Percentiles rank a stretch among this genome's conserved stretches.
Evolutionary conservation across 2,888 invertebrate species (phyloP).

Genomic region (Abrostola triplasia): DNA sequence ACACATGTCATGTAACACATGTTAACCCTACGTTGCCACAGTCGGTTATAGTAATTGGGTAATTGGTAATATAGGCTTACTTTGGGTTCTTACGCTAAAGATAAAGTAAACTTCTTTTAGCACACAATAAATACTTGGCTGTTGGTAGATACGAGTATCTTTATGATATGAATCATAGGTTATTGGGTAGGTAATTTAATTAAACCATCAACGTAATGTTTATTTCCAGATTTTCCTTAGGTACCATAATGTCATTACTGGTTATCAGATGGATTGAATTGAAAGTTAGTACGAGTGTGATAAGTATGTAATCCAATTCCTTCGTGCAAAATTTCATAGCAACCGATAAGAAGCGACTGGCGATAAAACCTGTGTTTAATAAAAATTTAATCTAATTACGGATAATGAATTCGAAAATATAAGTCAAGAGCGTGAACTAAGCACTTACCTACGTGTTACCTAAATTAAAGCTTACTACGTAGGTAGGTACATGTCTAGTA

Average conservation of each 20-base stretch:
- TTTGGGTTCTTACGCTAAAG: too few relatives aligned
- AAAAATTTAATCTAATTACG: conserved; percentile 30
- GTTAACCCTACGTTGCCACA: too few relatives aligned
- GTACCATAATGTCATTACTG: not conserved
- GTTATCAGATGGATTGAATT: conserved; percentile 29
- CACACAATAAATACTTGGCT: not conserved
- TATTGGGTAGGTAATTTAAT: too few relatives aligned
- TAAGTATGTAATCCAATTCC: conserved; percentile 18
- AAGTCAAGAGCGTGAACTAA: not conserved
- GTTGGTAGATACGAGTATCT: too few relatives aligned
- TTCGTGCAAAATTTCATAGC: conserved; percentile 34
- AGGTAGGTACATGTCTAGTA: too few relatives aligned
- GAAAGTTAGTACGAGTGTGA: conserved; percentile 9
- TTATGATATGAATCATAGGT: not conserved
- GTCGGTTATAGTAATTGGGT: too few relatives aligned
- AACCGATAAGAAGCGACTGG: conserved; percentile 43
- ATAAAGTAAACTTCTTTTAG: not conserved
- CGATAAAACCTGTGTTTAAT: conserved; percentile 11
- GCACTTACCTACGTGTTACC: not conserved
- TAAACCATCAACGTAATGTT: not conserved
- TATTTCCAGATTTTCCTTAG: conserved; percentile 7
- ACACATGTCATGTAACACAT: too few relatives aligned
- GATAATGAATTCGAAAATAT: conserved; percentile 26
- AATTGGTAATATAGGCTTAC: too few relatives aligned
- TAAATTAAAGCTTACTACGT: too few relatives aligned